Base-by-base conservation (phyloP, 2,113 vertebrate genomes). In the Pagrus major region DNA sequence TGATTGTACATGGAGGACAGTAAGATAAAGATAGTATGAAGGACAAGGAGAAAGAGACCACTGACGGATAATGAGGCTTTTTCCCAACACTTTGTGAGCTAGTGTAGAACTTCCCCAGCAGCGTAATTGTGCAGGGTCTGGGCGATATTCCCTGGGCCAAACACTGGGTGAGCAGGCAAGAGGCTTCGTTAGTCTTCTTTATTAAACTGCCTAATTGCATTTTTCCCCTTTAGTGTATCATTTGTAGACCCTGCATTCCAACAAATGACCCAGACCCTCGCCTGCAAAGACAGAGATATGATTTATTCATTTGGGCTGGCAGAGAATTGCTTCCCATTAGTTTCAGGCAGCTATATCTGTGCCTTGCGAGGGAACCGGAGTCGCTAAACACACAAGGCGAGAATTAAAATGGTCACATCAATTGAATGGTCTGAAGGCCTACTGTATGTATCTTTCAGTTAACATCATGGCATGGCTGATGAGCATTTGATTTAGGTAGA, bases 131-230 rank as follows among this genome's bases (percentile, higher is more conserved):
- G 72, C 77, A 54, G 65, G 71, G 31, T 71, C 82, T 49, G n/a
- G 75, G 70, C 87, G 59, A 71, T 74, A 90, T 86, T 93, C 90
- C 90, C 92, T 41, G 72, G 75, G 80, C 86, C 69, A 63, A 70
- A 55, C 55, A 49, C 68, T 52, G 78, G 74, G 83, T 9, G 72
- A 84, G 71, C 70, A 65, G 71, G 59, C 63, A 55, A 70, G 76
- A 67, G 78, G 70, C 68, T 91, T 85, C 44, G 75, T 86, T 90
- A 85, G 80, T 86, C 76, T 88, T 91, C 68, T 87, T 93, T 90
- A 93, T 94, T 94, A 92, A 94, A 93, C 83, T 68, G 70, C 78
- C 81, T 90, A 94, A 93, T 94, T 95, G 88, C 85, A 89, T 92
- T 94, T 91, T 86, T 59, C 54, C 68, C 71, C 72, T 88, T 93